Evolutionary conservation across 2,888 invertebrate genomes (phyloP), one percentile per base, ranked within the genome.

Genomic region (Aphodius granarius): DNA sequence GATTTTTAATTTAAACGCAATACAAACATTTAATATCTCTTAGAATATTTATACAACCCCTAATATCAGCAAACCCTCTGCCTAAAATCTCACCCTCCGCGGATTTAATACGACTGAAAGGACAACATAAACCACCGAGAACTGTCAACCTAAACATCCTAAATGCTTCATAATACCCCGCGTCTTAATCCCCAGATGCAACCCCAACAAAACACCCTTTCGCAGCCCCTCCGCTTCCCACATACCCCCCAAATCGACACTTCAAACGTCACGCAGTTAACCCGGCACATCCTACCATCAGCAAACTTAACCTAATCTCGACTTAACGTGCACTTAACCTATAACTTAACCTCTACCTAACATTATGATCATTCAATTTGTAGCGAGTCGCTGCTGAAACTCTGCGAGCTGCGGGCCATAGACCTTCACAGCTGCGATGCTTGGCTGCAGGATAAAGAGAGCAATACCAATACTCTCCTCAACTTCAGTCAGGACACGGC

Each of bases 371-470:
- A 43, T 65, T 80, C 76, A 81, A 79, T 79, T 88, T 89, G 71
- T 87, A 93, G 93, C 76, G 93, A 93, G 82, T 91, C 91, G 63
- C 85, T 94, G 74, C 88, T 88, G 74, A 89, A 90, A 79, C 89
- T 90, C 71, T 91, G 94, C 84, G 91, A 92, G 79, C 88, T 91
- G 78, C 90, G 94, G 68, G 92, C 93, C 80, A 88, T 93, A 78
- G 91, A 91, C 84, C 83, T 92, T 75, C 88, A 89, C 76, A 85
- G 86, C 72, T 90, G 93, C 78, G 91, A 92, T 82, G 91, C 92
- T 75, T 90, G 91, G 84, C 87, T 93, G 77, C 92, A 92, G 80
- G 90, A 91, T 89, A 91, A 83, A 88, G 90, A 84, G 89, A 91
- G 66, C 90, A 92, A 77, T 86, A 91, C 81, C 88, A 92, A 93